Conservation (phyloP, 2,113 vertebrate species). For the Sminthopsis crassicaudata region DNA sequence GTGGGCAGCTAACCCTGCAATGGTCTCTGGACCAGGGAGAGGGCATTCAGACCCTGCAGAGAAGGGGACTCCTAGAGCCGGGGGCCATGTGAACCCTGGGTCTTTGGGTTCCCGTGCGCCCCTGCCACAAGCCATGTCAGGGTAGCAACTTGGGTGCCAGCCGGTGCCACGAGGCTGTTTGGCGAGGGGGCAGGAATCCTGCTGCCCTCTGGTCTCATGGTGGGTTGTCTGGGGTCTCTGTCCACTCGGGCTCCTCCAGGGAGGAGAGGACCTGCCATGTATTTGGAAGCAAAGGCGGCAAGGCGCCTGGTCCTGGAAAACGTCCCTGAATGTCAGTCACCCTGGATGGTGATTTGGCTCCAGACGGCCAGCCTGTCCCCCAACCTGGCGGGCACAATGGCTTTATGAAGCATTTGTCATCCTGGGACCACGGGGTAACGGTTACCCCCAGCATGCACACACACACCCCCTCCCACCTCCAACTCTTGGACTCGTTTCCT, state of each 20-base stretch:
- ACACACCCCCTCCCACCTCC: not conserved
- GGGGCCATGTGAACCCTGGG: not conserved
- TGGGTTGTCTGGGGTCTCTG: not conserved
- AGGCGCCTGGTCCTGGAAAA: too few relatives aligned
- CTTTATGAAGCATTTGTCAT: not conserved
- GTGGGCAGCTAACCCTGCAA: too few relatives aligned
- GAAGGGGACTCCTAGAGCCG: not conserved
- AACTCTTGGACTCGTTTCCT: not conserved
- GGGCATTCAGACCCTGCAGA: not conserved
- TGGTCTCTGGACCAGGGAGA: not conserved
- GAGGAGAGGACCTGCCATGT: not conserved
- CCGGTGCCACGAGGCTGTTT: not conserved
- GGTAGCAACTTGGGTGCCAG: not conserved
- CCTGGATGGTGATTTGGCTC: not conserved
- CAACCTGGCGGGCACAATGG: not conserved
- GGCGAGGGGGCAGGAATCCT: not conserved
- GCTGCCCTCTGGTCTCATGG: not conserved
- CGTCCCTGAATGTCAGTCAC: not conserved
- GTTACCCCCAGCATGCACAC: not conserved
- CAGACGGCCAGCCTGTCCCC: not conserved
- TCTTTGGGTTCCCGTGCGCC: not conserved
- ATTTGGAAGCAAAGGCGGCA: not conserved
- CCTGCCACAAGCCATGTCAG: not conserved
- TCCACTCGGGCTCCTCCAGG: not conserved
- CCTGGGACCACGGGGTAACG: not conserved